Evolutionary conservation across 2,797 vertebrate species (phyloP).

Genomic region (Sebastes goodei): DNA sequence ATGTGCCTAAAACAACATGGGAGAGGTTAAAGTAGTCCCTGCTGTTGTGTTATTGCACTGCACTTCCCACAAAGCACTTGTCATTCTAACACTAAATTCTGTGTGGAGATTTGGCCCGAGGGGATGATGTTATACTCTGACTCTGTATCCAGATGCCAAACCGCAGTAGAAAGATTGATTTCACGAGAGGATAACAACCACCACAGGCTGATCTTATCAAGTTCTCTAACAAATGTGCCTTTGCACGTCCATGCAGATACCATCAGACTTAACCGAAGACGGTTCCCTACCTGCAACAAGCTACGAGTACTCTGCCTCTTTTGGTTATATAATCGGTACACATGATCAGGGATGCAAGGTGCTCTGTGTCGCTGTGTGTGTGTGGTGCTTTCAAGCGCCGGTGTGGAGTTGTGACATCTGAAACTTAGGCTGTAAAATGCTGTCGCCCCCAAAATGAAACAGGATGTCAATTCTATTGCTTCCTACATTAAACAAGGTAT

Average conservation of each 20-base stretch:
- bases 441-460: background rate
- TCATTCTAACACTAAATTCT: background rate
- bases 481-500: background rate
- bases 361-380: too few relatives aligned
- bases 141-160: background rate
- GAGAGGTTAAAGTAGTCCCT: background rate
- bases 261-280: background rate
- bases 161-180: slow-evolving; percentile 8
- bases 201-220: background rate
- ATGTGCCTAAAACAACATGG: slow-evolving; percentile 5
- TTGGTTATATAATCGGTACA: too few relatives aligned
- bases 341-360: too few relatives aligned
- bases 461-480: background rate
- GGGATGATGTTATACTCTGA: background rate
- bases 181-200: background rate
- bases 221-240: background rate
- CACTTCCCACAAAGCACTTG: background rate
- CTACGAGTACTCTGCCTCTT: too few relatives aligned
- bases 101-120: background rate
- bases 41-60: slow-evolving; percentile 1
- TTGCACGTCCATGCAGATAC: background rate
- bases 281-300: background rate
- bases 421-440: background rate
- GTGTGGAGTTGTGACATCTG: background rate
- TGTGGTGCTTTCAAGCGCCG: background rate